phyloP scores from a whole-genome alignment of 2,888 invertebrate species.

The Salticus scenicus region DNA sequence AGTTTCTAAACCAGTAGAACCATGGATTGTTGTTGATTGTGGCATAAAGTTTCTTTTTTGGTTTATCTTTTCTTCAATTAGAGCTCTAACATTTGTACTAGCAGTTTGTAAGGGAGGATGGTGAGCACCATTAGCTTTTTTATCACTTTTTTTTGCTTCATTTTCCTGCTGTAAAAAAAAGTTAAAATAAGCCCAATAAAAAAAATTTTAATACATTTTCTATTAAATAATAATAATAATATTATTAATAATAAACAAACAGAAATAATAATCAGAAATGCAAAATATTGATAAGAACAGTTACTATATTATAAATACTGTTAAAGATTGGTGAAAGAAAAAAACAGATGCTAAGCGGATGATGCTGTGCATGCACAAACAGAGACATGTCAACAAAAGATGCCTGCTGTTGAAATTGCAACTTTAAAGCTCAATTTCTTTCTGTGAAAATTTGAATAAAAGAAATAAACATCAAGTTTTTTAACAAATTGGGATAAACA shows the following conservation, averaged over 20 bases:
- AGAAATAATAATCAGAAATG: background rate
- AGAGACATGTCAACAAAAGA: no score
- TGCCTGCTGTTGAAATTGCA: no score
- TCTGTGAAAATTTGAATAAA: no score
- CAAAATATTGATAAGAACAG: background rate
- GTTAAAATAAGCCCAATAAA: no score
- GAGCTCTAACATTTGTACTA: slow-evolving; percentile 90
- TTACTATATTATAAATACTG: no score
- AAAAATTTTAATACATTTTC: background rate
- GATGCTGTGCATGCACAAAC: no score
- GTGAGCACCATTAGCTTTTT: slow-evolving; percentile 86
- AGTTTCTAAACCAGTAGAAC: slow-evolving; percentile 1
- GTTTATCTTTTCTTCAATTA: slow-evolving; percentile 94
- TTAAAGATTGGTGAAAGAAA: no score
- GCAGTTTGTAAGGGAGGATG: slow-evolving; percentile 91
- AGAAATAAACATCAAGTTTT: no score
- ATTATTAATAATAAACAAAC: background rate
- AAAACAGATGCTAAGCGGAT: no score
- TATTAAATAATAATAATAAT: background rate
- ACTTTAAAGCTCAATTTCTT: no score
- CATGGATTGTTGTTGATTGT: slow-evolving; percentile 25
- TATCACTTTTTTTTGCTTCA: slow-evolving; percentile 86
- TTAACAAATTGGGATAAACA: no score
- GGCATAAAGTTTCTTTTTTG: slow-evolving; percentile 80
- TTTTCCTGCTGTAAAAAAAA: slow-evolving; percentile 80